phyloP scores from a whole-genome alignment of 2,888 invertebrate species.

The Andrena dorsata region DNA sequence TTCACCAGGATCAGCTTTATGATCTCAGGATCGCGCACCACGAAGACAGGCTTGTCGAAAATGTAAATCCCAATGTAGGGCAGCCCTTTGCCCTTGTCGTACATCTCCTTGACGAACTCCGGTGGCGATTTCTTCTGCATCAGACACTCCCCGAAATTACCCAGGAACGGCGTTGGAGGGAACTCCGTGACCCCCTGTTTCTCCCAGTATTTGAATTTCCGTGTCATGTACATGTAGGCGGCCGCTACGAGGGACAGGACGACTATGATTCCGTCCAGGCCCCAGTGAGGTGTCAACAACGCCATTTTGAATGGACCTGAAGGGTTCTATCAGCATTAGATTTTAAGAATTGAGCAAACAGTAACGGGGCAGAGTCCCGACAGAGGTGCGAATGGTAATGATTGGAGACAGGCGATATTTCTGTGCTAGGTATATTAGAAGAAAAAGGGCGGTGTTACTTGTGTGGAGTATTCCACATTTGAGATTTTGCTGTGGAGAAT shows the following conservation, averaged over 20 bases:
- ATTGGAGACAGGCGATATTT: no score
- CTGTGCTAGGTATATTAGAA: no score
- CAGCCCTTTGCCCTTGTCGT: constrained; percentile 77
- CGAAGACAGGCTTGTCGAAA: constrained; percentile 84
- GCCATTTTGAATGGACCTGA: constrained; percentile 67
- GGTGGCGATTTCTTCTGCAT: constrained; percentile 77
- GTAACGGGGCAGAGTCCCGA: no score
- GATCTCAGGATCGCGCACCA: constrained; percentile 85
- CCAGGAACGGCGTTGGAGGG: constrained; percentile 83
- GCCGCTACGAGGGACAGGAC: constrained; percentile 48
- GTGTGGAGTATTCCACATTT: no score
- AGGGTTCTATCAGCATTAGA: no score
- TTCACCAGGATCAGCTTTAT: constrained; percentile 85
- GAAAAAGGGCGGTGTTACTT: no score
- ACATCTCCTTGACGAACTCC: constrained; percentile 81
- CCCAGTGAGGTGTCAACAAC: constrained; percentile 72
- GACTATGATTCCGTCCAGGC: constrained; percentile 70
- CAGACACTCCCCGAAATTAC: constrained; percentile 83
- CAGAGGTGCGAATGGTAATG: no score
- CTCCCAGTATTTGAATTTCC: constrained; percentile 80
- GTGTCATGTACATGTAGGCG: constrained; percentile 75
- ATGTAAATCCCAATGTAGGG: constrained; percentile 83
- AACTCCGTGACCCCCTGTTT: constrained; percentile 83
- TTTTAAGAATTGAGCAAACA: background rate
- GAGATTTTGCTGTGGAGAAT: no score